Evolutionary conservation across 2,797 vertebrate species (phyloP).

Genomic region (Chelidonichthys spinosus): DNA sequence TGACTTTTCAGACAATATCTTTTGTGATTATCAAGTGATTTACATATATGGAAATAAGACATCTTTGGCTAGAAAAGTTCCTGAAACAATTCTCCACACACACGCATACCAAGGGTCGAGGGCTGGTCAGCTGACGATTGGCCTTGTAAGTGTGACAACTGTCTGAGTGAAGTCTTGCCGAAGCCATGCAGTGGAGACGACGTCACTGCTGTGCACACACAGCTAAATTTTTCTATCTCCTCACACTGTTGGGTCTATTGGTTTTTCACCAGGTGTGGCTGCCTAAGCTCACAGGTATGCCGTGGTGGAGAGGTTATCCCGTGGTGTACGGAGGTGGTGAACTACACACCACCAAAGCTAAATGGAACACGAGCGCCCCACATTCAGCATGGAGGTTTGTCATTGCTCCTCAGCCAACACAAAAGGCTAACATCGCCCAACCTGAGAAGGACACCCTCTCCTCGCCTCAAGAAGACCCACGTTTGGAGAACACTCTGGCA

Average conservation of each 20-base stretch:
- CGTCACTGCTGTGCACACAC: conserved; percentile 90
- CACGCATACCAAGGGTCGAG: not conserved
- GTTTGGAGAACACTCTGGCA: conserved; percentile 80
- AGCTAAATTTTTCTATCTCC: conserved; percentile 86
- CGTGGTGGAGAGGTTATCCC: conserved; percentile 84
- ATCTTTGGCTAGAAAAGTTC: not conserved
- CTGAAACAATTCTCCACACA: not conserved
- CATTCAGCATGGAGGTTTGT: conserved; percentile 84
- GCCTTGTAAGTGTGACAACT: conserved; percentile 60
- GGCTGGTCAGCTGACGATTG: not conserved
- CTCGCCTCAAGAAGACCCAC: conserved; percentile 78
- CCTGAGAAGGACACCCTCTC: conserved; percentile 72
- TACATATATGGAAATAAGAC: not conserved
- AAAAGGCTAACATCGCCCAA: conserved; percentile 79
- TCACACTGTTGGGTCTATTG: conserved; percentile 88
- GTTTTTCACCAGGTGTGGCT: conserved; percentile 91
- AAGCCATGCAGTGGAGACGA: conserved; percentile 82
- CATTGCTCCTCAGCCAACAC: conserved; percentile 78
- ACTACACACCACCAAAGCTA: conserved; percentile 79
- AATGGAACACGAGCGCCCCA: conserved; percentile 83
- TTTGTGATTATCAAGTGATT: not conserved
- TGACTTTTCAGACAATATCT: not conserved
- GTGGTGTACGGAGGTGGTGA: conserved; percentile 81
- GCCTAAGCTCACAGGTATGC: conserved; percentile 78
- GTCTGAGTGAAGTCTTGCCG: conserved; percentile 78